Evolutionary conservation across 2,888 invertebrate genomes (phyloP), one percentile per base, ranked within the genome.

Genomic region (Hofmannophila pseudospretella): DNA sequence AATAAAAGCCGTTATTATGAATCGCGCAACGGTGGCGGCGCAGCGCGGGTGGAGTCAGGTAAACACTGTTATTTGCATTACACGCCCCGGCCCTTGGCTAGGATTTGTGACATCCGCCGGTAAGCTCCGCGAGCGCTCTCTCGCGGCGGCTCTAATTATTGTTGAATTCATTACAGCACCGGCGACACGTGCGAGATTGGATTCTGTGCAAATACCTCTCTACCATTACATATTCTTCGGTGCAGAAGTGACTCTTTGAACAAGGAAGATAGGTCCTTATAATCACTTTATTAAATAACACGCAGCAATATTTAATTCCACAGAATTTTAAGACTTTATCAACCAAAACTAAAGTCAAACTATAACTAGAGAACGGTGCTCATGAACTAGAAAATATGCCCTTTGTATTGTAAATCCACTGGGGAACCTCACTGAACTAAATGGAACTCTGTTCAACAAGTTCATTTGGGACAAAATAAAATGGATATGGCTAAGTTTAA

Each of bases 1-100:
- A 75, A 81, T 81, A 82, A 80, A 77, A 77, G 75, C 62, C 58
- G 72, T 75, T 77, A 77, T 75, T 77, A 80, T 78, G 73, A 77
- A 72, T 74, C 63, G 70, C 53, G 54, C 51, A 53, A 59, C 58
- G 55, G 49, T 36, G 44, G 42, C 38, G 44, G 35, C 41, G 41
- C 37, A 34, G 35, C 46, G 49, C 44, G 48, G 52, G 51, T 39
- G 59, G 66, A 54, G 62, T 51, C 70, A 74, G 74, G 79, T 78
- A 78, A 80, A 75, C 70, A 71, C 61, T 53, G 66, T 67, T 79
- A 76, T 81, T 82, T 78, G 71, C 72, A 69, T 71, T 71, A 67
- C 69, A 64, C 64, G 62, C 65, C 63, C 67, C 68, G 62, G 65
- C 71, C 69, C 73, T 73, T 67, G 68, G 66, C 71, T 66, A 75